phyloP scores from a whole-genome alignment of 2,113 vertebrate species.

The Coptodon bakossiorum region DNA sequence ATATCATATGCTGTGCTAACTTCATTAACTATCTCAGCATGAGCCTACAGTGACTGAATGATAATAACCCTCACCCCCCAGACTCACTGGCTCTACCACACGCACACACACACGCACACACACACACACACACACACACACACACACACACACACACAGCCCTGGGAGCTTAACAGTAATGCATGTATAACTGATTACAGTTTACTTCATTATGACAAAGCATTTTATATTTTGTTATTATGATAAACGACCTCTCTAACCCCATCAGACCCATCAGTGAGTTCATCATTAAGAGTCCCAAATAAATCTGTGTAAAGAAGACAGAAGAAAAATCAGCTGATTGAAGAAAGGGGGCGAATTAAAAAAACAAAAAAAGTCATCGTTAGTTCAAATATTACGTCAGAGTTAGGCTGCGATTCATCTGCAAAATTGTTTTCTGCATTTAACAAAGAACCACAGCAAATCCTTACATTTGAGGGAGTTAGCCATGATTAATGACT shows the following conservation, averaged over 20 bases:
- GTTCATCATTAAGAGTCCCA: background rate
- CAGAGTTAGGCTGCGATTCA: background rate
- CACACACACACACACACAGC: background rate
- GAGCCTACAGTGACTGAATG: slow-evolving; percentile 39
- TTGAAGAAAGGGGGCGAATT: background rate
- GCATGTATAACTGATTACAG: slow-evolving; percentile 27
- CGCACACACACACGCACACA: background rate
- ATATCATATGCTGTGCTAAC: slow-evolving; percentile 43
- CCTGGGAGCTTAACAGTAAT: slow-evolving; percentile 34
- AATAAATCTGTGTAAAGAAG: background rate
- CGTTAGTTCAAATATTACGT: background rate
- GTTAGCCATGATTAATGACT: background rate
- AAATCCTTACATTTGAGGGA: background rate
- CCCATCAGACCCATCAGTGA: background rate
- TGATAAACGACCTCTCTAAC: background rate
- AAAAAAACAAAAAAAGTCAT: background rate
- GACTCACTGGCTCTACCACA: background rate
- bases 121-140: background rate
- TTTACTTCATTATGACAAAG: slow-evolving; percentile 18
- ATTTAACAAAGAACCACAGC: background rate
- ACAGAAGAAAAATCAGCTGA: background rate
- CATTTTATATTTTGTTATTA: background rate
- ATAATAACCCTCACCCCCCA: slow-evolving; percentile 31
- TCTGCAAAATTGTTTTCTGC: background rate
- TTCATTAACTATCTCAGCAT: slow-evolving; percentile 61